phyloP scores from a whole-genome alignment of 37 sponge, comb jelly and placozoan genomes.

The Amphimedon queenslandica region DNA sequence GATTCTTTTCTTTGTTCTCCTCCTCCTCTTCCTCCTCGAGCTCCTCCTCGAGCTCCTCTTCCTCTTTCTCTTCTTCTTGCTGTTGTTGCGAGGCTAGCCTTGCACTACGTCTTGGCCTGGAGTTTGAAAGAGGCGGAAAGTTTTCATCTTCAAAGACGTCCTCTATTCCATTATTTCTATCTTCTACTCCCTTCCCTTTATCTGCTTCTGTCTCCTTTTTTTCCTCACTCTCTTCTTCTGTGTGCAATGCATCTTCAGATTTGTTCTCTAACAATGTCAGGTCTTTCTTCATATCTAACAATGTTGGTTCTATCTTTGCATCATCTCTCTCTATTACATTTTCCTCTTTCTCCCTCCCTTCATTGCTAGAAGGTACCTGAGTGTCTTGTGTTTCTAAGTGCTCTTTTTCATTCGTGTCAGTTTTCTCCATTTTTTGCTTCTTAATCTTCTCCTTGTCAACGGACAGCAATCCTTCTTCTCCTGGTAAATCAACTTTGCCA shows the following conservation, averaged over 20 bases:
- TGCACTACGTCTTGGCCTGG: not conserved
- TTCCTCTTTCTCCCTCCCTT: not conserved
- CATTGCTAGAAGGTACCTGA: not conserved
- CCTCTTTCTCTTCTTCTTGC: not conserved
- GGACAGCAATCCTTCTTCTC: not conserved
- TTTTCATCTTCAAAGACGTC: not conserved
- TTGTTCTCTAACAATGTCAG: not conserved
- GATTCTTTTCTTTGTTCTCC: not conserved
- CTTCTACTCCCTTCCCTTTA: not conserved
- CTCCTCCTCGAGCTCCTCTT: constrained; percentile 2
- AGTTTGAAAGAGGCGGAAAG: not conserved
- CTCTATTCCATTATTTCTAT: constrained; percentile 4
- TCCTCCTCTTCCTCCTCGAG: constrained; percentile 9
- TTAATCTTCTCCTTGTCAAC: not conserved
- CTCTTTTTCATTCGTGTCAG: not conserved
- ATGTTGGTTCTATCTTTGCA: not conserved
- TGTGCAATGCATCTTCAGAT: not conserved
- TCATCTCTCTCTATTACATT: not conserved
- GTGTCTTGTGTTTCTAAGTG: not conserved
- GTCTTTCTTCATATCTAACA: not conserved
- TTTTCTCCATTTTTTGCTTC: not conserved
- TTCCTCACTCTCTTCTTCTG: not conserved
- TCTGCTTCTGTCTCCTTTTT: too few species aligned
- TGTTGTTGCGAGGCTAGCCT: constrained; percentile 10
- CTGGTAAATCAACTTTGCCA: not conserved